phyloP scores from a whole-genome alignment of 2,113 vertebrate species.

The Spheniscus mendiculus region DNA sequence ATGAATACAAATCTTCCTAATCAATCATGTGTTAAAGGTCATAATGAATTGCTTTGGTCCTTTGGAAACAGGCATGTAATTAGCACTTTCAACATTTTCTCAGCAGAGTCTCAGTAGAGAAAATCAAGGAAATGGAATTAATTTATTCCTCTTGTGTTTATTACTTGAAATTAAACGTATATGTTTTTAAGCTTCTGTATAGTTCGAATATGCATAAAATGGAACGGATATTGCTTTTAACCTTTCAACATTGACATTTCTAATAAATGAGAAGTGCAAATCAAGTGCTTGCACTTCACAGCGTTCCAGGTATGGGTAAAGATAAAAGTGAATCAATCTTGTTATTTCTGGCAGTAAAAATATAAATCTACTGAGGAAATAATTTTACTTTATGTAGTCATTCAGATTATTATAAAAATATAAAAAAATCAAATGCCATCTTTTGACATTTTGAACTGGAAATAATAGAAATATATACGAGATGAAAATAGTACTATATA shows the following conservation, averaged over 20 bases:
- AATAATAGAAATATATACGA: not conserved
- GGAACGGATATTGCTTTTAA: not conserved
- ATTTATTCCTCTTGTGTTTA: not conserved
- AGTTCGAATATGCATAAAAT: not conserved
- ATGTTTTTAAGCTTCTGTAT: not conserved
- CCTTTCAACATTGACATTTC: not conserved
- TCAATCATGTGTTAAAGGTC: slow-evolving; percentile 14
- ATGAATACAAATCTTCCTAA: not conserved
- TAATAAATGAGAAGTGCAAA: not conserved
- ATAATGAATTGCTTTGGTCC: not conserved
- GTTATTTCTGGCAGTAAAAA: not conserved
- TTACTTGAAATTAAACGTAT: not conserved
- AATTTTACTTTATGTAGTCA: not conserved
- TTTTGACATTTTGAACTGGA: not conserved
- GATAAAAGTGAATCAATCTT: not conserved
- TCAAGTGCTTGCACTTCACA: not conserved
- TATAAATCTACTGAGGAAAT: not conserved
- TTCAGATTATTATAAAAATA: not conserved
- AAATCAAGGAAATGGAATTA: not conserved
- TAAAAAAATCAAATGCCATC: not conserved
- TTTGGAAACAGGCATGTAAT: slow-evolving; percentile 15
- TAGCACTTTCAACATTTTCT: not conserved
- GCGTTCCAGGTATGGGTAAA: not conserved
- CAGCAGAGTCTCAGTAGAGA: not conserved
- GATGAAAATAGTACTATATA: not conserved